Evolutionary conservation across 2,888 invertebrate genomes (phyloP).

Genomic region (Oithona nana): DNA sequence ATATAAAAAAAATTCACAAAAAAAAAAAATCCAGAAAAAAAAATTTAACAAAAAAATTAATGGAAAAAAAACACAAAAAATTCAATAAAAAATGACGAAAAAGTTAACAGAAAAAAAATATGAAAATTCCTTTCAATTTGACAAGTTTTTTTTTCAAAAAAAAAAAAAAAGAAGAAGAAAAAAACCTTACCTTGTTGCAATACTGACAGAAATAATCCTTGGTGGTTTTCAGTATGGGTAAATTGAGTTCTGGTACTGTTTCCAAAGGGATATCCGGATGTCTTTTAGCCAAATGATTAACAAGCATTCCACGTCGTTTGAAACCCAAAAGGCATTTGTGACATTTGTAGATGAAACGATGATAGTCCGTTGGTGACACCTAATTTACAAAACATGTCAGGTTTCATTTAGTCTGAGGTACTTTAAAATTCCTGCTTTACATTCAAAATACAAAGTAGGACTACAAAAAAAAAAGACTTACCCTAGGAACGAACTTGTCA

Average conservation of each 20-base stretch:
- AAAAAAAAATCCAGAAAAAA: too few relatives aligned
- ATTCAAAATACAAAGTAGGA: constrained; percentile 23
- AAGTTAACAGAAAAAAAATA: too few relatives aligned
- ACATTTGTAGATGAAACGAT: constrained; percentile 54
- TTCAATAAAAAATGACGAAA: too few relatives aligned
- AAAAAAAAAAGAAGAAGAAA: background rate
- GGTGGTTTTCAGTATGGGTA: constrained; percentile 55
- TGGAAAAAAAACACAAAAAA: too few relatives aligned
- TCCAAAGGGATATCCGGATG: constrained; percentile 45
- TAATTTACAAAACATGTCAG: too few relatives aligned
- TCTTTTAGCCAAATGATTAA: constrained; percentile 62
- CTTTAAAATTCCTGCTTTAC: too few relatives aligned
- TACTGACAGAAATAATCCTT: constrained; percentile 64
- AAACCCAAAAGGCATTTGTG: constrained; percentile 52
- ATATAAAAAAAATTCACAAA: too few relatives aligned
- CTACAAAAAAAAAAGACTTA: background rate
- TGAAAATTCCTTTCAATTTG: too few relatives aligned
- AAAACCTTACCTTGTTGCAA: constrained; percentile 43
- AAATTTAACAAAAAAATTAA: too few relatives aligned
- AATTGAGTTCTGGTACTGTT: constrained; percentile 49
- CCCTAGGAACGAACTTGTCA: background rate
- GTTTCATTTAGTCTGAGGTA: too few relatives aligned
- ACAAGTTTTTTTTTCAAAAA: too few relatives aligned
- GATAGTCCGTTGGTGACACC: constrained; percentile 41
- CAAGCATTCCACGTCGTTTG: constrained; percentile 62